These are phyloP conservation scores for Euschistus heros DNA, from an alignment of 1,140 invertebrate genomes.

Conservation along the genomic window DNA sequence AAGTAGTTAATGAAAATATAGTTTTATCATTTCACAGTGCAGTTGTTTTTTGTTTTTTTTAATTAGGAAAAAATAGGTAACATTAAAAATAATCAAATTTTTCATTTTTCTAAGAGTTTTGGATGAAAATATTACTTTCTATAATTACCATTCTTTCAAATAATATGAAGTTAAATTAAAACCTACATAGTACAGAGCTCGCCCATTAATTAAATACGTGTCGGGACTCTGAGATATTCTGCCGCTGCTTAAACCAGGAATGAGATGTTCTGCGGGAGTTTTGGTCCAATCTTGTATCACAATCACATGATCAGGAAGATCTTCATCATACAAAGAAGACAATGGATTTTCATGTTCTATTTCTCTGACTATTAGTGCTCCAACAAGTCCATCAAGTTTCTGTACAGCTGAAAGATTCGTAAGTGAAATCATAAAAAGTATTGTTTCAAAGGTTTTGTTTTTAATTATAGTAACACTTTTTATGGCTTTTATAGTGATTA, in stretches of 20 bases:
- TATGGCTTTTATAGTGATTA: too few species aligned
- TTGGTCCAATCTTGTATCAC: conserved; percentile 71
- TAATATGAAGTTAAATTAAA: too few species aligned
- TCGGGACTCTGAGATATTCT: not conserved
- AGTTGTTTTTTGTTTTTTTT: too few species aligned
- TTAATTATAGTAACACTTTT: not conserved
- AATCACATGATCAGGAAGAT: conserved; percentile 58
- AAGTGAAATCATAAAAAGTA: not conserved
- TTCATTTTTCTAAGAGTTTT: too few species aligned
- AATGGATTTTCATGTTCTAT: conserved; percentile 43
- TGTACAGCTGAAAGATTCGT: conserved; percentile 52
- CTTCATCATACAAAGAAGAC: conserved; percentile 56
- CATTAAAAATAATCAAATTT: too few species aligned
- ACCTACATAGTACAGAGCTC: not conserved
- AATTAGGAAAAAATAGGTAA: too few species aligned
- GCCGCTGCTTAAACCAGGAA: conserved; percentile 36
- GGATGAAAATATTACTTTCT: too few species aligned
- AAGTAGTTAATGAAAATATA: too few species aligned
- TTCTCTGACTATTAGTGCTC: conserved; percentile 54
- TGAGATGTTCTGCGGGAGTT: conserved; percentile 52
- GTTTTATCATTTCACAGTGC: too few species aligned
- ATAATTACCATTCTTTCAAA: too few species aligned
- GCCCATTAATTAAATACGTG: not conserved
- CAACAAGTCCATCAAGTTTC: conserved; percentile 67
- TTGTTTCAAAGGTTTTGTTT: not conserved